Conservation (phyloP, 2,797 vertebrate species). For the Malacoctenus gilli region DNA sequence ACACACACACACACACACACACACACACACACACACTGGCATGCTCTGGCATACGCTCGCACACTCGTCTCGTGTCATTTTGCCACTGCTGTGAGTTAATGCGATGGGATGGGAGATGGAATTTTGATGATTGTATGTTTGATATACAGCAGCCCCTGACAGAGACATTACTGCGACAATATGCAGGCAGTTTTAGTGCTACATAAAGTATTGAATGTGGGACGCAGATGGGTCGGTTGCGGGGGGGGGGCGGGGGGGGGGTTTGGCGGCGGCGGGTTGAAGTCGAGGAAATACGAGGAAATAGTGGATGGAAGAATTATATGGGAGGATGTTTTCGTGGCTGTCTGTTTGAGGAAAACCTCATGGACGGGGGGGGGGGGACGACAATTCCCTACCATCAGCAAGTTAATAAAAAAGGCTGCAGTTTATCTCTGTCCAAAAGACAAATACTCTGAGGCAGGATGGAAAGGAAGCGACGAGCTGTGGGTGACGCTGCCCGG, state of each 20-base stretch:
- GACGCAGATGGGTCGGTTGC: no score
- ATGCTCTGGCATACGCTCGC: slow-evolving; percentile 23
- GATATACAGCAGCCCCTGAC: slow-evolving; percentile 39
- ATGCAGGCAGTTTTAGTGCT: slow-evolving; percentile 44
- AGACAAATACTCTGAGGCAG: slow-evolving; percentile 75
- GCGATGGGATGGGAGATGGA: slow-evolving; percentile 43
- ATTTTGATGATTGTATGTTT: slow-evolving; percentile 59
- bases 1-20: slow-evolving; percentile 9
- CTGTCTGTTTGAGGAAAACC: slow-evolving; percentile 72
- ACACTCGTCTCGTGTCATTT: slow-evolving; percentile 9
- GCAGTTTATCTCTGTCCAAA: slow-evolving; percentile 82
- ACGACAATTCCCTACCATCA: slow-evolving; percentile 77
- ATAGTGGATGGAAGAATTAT: slow-evolving; percentile 57
- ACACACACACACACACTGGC: no score
- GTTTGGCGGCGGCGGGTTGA: slow-evolving; percentile 4
- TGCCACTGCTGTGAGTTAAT: slow-evolving; percentile 47
- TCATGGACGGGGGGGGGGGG: slow-evolving; percentile 62
- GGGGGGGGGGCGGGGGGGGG: background rate
- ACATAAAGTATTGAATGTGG: slow-evolving; percentile 32
- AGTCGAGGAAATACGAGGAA: slow-evolving; percentile 58
- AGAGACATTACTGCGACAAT: slow-evolving; percentile 49
- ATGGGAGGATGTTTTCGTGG: slow-evolving; percentile 61
- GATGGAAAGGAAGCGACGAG: slow-evolving; percentile 56
- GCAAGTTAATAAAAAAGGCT: slow-evolving; percentile 81
- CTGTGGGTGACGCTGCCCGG: slow-evolving; percentile 54